phyloP scores from a whole-genome alignment of 2,113 vertebrate species.

The Ginglymostoma cirratum region DNA sequence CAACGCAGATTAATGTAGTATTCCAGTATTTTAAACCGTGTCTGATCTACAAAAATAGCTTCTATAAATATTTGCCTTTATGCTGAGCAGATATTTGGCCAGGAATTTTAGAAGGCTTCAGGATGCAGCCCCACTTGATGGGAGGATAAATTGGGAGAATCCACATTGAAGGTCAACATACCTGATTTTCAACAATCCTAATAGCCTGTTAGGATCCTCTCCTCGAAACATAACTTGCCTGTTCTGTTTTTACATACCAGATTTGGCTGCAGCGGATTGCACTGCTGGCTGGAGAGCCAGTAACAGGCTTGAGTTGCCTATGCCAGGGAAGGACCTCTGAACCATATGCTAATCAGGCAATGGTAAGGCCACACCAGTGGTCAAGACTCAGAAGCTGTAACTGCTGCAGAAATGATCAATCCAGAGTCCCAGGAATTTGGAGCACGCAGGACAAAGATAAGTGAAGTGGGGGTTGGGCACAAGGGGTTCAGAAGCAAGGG shows the following conservation, averaged over 20 bases:
- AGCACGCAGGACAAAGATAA: too few relatives aligned
- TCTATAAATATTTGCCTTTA: not conserved
- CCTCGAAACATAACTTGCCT: not conserved
- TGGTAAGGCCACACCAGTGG: too few relatives aligned
- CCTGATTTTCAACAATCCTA: not conserved
- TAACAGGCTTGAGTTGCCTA: too few relatives aligned
- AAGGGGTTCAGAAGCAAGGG: too few relatives aligned
- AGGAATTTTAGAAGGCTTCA: not conserved
- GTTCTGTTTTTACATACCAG: not conserved
- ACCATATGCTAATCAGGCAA: too few relatives aligned
- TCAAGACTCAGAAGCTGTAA: too few relatives aligned
- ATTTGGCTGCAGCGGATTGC: not conserved
- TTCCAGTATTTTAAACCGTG: not conserved
- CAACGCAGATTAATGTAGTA: not conserved
- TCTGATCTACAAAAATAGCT: not conserved
- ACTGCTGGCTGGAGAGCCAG: too few relatives aligned
- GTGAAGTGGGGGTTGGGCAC: too few relatives aligned
- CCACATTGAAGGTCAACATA: not conserved
- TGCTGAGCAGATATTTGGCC: not conserved
- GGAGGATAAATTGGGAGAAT: not conserved
- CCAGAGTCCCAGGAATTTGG: too few relatives aligned
- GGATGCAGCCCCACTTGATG: not conserved
- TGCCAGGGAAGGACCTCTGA: too few relatives aligned
- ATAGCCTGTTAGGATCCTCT: not conserved
- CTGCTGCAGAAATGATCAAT: too few relatives aligned